A percentile compares a stretch with the other conserved stretches of the same genome.
Evolutionary conservation across 2,797 vertebrate species (phyloP).

Genomic region (Myotis findleyi): DNA sequence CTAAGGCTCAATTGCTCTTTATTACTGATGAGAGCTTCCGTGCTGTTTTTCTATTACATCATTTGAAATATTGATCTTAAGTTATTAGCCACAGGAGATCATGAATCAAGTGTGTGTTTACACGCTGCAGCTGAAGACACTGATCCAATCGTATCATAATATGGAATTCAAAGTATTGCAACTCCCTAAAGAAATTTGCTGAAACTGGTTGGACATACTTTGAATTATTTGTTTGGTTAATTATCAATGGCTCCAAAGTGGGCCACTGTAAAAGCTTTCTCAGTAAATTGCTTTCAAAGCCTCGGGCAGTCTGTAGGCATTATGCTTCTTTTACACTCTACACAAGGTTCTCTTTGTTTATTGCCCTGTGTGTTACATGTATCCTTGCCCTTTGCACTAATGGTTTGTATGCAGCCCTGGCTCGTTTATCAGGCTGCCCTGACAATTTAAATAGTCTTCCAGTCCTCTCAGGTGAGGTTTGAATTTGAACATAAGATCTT

Average conservation of each 20-base stretch:
- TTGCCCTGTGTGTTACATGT: constrained; percentile 54
- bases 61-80: constrained; percentile 61
- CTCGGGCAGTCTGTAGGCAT: constrained; percentile 78
- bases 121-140: constrained; percentile 69
- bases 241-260: constrained; percentile 83
- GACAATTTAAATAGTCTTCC: constrained; percentile 58
- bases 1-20: background rate
- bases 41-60: constrained; percentile 43
- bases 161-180: constrained; percentile 76
- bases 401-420: constrained; percentile 26
- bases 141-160: constrained; percentile 65
- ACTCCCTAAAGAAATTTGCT: constrained; percentile 76
- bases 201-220: constrained; percentile 71
- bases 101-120: constrained; percentile 71
- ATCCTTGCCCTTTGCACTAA: constrained; percentile 74
- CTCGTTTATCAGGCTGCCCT: constrained; percentile 33
- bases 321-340: constrained; percentile 75
- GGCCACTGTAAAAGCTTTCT: constrained; percentile 82
- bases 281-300: constrained; percentile 84
- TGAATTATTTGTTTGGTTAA: constrained; percentile 84
- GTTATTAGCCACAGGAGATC: constrained; percentile 37
- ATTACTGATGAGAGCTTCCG: constrained; percentile 29
- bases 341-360: constrained; percentile 85
- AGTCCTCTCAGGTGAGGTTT: background rate
- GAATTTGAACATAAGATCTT: constrained; percentile 3